Evolutionary conservation across 2,113 vertebrate species (phyloP).

Genomic region (Dromiciops gliroides): DNA sequence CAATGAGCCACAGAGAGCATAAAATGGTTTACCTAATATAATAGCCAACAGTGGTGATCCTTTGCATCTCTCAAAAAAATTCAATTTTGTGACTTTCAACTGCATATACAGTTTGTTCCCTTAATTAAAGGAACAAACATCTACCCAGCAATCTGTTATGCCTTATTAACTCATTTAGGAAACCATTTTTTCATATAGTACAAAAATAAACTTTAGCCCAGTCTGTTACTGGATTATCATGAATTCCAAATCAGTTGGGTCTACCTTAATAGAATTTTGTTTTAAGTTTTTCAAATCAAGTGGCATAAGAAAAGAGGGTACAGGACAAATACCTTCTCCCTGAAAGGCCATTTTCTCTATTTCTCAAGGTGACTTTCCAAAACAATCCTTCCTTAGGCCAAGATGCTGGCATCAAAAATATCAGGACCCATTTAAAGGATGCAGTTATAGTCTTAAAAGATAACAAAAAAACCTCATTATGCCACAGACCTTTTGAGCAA

Average conservation of each 20-base stretch:
- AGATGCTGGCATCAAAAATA: constrained; percentile 49
- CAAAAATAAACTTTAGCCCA: constrained; percentile 46
- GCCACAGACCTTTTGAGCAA: constrained; percentile 44
- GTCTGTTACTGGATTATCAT: constrained; percentile 24
- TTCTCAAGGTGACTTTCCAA: constrained; percentile 62
- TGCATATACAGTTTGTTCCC: constrained; percentile 44
- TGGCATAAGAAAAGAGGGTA: constrained; percentile 33
- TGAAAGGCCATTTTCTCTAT: constrained; percentile 47
- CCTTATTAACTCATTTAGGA: constrained; percentile 54
- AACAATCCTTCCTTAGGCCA: constrained; percentile 34
- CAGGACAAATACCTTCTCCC: constrained; percentile 28
- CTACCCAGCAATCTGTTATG: constrained; percentile 46
- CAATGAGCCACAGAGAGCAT: constrained; percentile 3
- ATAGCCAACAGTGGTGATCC: background rate
- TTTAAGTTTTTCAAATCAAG: constrained; percentile 34
- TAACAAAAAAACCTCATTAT: constrained; percentile 32
- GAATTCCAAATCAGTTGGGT: constrained; percentile 34
- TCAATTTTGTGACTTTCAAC: constrained; percentile 36
- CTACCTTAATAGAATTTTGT: constrained; percentile 44
- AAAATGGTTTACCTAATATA: background rate
- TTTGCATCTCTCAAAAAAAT: background rate
- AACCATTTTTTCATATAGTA: constrained; percentile 10
- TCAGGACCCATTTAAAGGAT: constrained; percentile 40
- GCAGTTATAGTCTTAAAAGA: constrained; percentile 52
- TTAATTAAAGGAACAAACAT: constrained; percentile 21